phyloP scores from a whole-genome alignment of 1,140 invertebrate genomes.

The Apis florea region DNA sequence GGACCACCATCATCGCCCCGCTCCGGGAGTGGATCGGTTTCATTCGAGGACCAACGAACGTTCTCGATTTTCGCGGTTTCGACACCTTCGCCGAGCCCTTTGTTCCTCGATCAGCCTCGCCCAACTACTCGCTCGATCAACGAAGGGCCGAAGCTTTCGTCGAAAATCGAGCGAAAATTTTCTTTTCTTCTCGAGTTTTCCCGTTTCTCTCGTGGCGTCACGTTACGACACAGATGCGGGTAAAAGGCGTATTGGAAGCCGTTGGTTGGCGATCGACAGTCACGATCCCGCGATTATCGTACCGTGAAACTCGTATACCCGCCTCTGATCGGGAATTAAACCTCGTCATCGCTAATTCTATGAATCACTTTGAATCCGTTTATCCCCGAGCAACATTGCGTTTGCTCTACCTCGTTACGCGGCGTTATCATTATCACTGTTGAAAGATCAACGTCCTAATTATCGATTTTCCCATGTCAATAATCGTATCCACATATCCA shows the following conservation, averaged over 20 bases:
- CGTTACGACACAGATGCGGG: neutral
- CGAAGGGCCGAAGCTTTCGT: neutral
- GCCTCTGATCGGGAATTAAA: conserved; percentile 5
- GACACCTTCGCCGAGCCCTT: conserved; percentile 35
- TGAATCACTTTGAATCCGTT: conserved; percentile 33
- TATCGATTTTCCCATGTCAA: conserved; percentile 29
- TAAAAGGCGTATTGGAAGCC: neutral
- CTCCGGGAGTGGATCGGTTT: conserved; percentile 58
- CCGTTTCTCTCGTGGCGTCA: neutral
- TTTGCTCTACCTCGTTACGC: conserved; percentile 17
- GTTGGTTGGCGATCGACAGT: neutral
- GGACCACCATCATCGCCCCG: conserved; percentile 64
- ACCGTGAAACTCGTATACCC: conserved; percentile 19
- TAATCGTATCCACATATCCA: conserved; percentile 23
- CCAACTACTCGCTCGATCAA: neutral
- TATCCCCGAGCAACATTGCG: conserved; percentile 1
- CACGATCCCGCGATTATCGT: conserved; percentile 11
- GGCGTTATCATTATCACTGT: conserved; percentile 17
- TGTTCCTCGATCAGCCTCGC: neutral
- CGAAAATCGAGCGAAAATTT: neutral
- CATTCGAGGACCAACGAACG: conserved; percentile 49
- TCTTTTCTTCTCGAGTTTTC: neutral
- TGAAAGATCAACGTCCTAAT: conserved; percentile 4
- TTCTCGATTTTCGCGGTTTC: conserved; percentile 66
- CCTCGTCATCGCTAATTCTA: conserved; percentile 22